phyloP scores from a whole-genome alignment of 2,797 vertebrate species.

The Myotis vivesi region DNA sequence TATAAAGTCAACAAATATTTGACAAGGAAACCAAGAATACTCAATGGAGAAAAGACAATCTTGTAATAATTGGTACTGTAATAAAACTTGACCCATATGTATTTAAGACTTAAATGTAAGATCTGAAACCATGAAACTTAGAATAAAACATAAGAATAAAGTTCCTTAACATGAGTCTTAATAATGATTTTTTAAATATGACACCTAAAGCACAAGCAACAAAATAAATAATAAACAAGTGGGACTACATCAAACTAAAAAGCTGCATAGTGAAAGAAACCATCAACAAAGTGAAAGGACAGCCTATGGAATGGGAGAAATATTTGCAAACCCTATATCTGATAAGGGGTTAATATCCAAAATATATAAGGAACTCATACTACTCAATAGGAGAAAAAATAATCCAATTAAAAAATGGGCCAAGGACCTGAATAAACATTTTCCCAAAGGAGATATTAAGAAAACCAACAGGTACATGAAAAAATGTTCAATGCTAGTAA shows the following conservation, averaged over 20 bases:
- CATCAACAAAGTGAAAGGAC: neutral
- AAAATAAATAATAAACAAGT: neutral
- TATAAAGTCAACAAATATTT: neutral
- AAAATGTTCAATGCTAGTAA: too few species aligned
- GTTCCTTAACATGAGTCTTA: neutral
- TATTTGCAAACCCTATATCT: too few species aligned
- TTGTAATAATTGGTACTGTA: neutral
- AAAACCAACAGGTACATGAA: too few species aligned
- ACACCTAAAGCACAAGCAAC: neutral
- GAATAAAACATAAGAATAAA: neutral
- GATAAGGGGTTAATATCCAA: too few species aligned
- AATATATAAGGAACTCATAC: too few species aligned
- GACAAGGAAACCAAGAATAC: neutral
- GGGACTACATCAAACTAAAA: neutral
- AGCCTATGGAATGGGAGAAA: neutral
- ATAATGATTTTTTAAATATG: neutral
- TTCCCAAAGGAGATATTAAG: too few species aligned
- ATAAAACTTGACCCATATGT: neutral
- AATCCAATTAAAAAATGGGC: neutral
- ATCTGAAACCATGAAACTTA: neutral
- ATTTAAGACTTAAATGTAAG: neutral
- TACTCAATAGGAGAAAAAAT: neutral
- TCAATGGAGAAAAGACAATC: neutral
- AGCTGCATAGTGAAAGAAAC: neutral
- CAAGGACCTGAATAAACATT: too few species aligned